Evolutionary conservation across 2,888 invertebrate species (phyloP), one percentile per base, ranked within the genome.

Genomic region (Drosophila infuscata): DNA sequence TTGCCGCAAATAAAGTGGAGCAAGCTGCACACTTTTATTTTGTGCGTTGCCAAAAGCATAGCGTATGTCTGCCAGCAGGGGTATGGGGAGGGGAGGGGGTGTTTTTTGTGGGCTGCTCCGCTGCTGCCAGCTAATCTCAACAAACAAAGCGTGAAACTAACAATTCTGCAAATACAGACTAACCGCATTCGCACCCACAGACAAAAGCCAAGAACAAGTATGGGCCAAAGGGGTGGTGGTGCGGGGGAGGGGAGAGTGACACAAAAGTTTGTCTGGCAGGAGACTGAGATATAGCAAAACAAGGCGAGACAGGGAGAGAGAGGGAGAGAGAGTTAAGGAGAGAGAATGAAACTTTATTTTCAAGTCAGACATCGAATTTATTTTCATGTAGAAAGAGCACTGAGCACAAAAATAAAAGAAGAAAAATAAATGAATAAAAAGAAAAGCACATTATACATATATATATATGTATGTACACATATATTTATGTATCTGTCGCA

Each of bases 361-460:
- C 86, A 83, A 88, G 83, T 81, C 86, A 80, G 84, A 81, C 86
- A 88, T 85, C 83, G 84, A 85, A 85, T 85, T 88, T 85, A 85
- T 85, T 85, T 88, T 81, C 86, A 76, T 85, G 84, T 79, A 83
- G 77, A 69, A 79, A 73, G 66, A 68, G 76, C 76, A 72, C 63
- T 62, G 74, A 62, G 63, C 70, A 61, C 17, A 74, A 60, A 75
- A 35, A 41, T 58, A 46, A 58, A 32, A 3, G 25, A 25, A 2
- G 25, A 25, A 25, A 36, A 15, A 49, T 12, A 49, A 49, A 59
- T 46, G 33, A 64, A 41, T 46, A 29, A 38, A 25, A 17, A 36
- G 17, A 38, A 38, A 46, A 4, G 8, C 46, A 25, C 25, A 46
- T 46, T 46, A 46, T 4, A n/a, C n/a, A 43, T 32, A 46, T n/a